Conservation (phyloP, 2,888 invertebrate species). For the Kryphioiulus occultus region DNA sequence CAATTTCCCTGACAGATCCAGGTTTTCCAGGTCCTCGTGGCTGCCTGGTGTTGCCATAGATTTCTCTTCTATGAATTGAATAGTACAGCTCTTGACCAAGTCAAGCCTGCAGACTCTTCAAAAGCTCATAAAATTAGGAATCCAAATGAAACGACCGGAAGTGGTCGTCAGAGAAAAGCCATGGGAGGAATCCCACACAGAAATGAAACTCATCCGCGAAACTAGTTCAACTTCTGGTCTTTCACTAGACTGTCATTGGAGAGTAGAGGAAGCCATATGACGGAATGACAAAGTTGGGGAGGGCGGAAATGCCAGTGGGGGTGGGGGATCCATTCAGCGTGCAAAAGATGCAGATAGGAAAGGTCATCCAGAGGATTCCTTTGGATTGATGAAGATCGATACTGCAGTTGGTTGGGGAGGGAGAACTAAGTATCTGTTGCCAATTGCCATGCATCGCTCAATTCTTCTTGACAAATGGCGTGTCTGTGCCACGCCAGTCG, state of each 20-base stretch:
- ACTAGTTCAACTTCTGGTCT: neutral
- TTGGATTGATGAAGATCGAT: neutral
- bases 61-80: too few species aligned
- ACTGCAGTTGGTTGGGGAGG: neutral
- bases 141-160: too few species aligned
- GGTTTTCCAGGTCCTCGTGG: too few species aligned
- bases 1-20: too few species aligned
- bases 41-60: too few species aligned
- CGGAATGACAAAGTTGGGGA: neutral
- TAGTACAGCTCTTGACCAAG: too few species aligned
- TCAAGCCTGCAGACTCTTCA: too few species aligned
- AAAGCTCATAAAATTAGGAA: too few species aligned
- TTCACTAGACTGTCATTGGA: neutral
- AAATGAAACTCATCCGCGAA: too few species aligned
- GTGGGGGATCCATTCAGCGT: neutral
- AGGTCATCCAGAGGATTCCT: neutral
- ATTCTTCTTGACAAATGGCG: neutral
- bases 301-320: neutral
- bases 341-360: neutral
- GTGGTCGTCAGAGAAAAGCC: too few species aligned
- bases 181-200: too few species aligned
- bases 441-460: neutral
- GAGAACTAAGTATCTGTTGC: neutral
- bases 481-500: neutral
- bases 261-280: neutral